phyloP scores from a whole-genome alignment of 2,797 vertebrate genomes.

The Cuniculus paca region DNA sequence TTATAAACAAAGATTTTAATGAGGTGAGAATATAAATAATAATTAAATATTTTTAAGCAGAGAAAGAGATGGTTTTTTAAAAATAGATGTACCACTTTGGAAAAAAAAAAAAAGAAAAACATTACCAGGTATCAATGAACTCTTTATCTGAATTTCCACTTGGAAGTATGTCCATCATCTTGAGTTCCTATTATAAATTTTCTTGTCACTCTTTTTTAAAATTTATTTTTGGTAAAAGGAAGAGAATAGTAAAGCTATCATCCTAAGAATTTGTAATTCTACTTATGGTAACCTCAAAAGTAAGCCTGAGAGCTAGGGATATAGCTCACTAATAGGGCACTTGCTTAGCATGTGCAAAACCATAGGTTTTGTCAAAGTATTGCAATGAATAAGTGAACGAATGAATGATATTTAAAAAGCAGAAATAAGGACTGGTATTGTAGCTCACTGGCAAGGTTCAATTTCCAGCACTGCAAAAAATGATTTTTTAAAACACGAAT shows the following conservation, averaged over 20 bases:
- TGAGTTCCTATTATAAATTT: not conserved
- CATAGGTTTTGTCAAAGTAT: not conserved
- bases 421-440: not conserved
- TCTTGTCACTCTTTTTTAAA: not conserved
- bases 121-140: not conserved
- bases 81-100: conserved; percentile 9
- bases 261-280: not conserved
- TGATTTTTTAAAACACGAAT: not conserved
- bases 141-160: conserved; percentile 45
- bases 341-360: too few species aligned
- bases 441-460: not conserved
- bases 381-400: not conserved
- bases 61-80: conserved; percentile 48
- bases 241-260: not conserved
- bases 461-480: not conserved
- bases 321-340: fast-evolving
- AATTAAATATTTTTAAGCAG: conserved; percentile 46
- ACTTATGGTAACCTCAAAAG: not conserved
- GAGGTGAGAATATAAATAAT: conserved; percentile 61
- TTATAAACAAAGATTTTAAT: conserved; percentile 14
- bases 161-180: not conserved
- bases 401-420: not conserved
- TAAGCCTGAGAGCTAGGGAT: not conserved
- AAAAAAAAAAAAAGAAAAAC: conserved; percentile 6
- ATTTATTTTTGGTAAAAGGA: not conserved